Base-by-base conservation (phyloP, 2,888 invertebrate species). In the Caenorhabditis afra region DNA sequence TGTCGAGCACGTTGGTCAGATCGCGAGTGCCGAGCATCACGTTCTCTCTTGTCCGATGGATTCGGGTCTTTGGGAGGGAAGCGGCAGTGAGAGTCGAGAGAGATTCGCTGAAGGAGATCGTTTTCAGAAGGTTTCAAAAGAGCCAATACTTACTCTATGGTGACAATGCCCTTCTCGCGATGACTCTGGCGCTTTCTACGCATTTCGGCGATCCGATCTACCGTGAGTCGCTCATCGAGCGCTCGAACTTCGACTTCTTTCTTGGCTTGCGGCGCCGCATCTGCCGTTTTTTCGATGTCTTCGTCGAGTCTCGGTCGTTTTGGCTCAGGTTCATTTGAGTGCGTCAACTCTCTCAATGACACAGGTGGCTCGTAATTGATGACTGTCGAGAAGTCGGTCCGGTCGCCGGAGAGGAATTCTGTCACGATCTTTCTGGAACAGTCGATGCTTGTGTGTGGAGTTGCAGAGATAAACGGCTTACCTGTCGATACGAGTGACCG, bases 221-320 rank as follows among this genome's bases (percentile, higher is more conserved):
- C 95, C 0, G 97, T 96, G 95, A 99, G 96, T 66, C 97, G 96
- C 90, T 97, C 96, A 7, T 96, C 96, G 22, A 99, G 92, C 0
- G 97, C 97, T 89, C 95, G 95, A 16, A 87, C 53, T 50, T 85
- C 83, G n/a, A 74, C 77, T 50, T 70, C 71, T n/a, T 71, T 64
- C 57, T 71, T 70, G 22, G 47, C 41, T 44, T 23, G 49, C 62
- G 22, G 62, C 10, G 62, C 49, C n/a, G 59, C 49, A 47, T 68
- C 61, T 12, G 18, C 41, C 1, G 70, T 44, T 39, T 55, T 45
- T 20, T 65, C 35, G 0, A 23, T 55, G 16, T 77, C 70, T 1
- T 59, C 57, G 20, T 85, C 85, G 5, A 84, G 53, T 37, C 64
- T 77, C 18, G 57, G 45, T 29, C 70, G 66, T 66, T 86, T 86